Evolutionary conservation across 2,113 vertebrate species (phyloP).

Genomic region (Xiphophorus maculatus): DNA sequence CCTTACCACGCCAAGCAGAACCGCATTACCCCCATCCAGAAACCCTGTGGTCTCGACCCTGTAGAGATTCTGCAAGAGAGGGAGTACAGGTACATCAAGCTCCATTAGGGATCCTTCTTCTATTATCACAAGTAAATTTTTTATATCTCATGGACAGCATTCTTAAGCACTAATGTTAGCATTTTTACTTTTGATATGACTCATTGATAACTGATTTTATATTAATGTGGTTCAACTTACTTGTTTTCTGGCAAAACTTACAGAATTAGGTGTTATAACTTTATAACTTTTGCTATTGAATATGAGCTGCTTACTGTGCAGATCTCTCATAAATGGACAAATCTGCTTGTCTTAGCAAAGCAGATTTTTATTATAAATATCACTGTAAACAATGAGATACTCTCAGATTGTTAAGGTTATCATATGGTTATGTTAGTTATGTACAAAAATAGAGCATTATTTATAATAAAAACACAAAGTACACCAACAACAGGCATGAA

Average conservation of each 20-base stretch:
- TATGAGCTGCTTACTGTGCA: too few relatives aligned
- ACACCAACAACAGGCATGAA: neutral
- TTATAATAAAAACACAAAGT: neutral
- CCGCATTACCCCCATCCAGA: slow-evolving; percentile 95
- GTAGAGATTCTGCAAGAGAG: slow-evolving; percentile 96
- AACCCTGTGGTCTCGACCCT: slow-evolving; percentile 91
- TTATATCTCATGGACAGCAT: too few relatives aligned
- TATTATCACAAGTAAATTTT: neutral
- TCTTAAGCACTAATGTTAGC: neutral
- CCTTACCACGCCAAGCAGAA: slow-evolving; percentile 92
- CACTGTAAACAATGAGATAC: too few relatives aligned
- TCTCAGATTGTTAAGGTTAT: neutral
- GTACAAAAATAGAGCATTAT: neutral
- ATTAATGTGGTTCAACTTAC: neutral
- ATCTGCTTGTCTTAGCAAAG: too few relatives aligned
- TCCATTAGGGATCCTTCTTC: neutral
- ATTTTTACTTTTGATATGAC: neutral
- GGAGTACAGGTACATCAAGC: slow-evolving; percentile 86
- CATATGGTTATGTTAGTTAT: neutral
- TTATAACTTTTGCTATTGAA: too few relatives aligned
- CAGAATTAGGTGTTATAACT: neutral
- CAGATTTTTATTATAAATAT: too few relatives aligned
- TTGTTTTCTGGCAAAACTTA: neutral
- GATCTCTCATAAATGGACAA: too few relatives aligned
- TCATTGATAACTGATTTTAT: neutral